Evolutionary conservation across 2,113 vertebrate species (phyloP).

Genomic region (Trematocara macrostoma): DNA sequence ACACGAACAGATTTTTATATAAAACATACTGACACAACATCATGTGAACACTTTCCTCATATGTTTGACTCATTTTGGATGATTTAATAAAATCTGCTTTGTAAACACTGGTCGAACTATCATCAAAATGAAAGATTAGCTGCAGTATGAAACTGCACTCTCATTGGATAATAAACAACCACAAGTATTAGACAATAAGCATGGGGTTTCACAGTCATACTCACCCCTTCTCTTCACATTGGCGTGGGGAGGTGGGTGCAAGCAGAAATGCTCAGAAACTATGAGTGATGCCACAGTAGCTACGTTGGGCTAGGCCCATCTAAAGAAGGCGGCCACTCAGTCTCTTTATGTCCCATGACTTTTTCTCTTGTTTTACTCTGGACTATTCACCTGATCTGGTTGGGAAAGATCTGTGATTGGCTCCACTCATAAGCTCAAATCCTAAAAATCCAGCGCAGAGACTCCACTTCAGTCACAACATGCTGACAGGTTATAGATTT

Average conservation of each 20-base stretch:
- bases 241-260: not conserved
- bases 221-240: accelerated
- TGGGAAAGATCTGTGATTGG: not conserved
- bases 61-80: not conserved
- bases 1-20: not conserved
- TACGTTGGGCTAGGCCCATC: not conserved
- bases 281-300: not conserved
- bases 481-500: not conserved
- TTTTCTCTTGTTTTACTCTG: not conserved
- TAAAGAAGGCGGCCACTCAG: not conserved
- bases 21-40: not conserved
- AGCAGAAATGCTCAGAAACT: not conserved
- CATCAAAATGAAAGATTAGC: not conserved
- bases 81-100: not conserved
- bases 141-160: not conserved
- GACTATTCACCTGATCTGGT: not conserved
- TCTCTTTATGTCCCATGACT: not conserved
- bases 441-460: not conserved
- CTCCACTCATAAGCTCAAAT: not conserved
- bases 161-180: not conserved
- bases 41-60: not conserved
- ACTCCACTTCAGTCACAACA: not conserved
- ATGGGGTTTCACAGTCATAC: not conserved
- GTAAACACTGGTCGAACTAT: not conserved
- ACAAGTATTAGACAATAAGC: not conserved